Percentiles rank a stretch among this genome's conserved stretches.
phyloP scores from a whole-genome alignment of 2,797 vertebrate species.

The Pampus argenteus region DNA sequence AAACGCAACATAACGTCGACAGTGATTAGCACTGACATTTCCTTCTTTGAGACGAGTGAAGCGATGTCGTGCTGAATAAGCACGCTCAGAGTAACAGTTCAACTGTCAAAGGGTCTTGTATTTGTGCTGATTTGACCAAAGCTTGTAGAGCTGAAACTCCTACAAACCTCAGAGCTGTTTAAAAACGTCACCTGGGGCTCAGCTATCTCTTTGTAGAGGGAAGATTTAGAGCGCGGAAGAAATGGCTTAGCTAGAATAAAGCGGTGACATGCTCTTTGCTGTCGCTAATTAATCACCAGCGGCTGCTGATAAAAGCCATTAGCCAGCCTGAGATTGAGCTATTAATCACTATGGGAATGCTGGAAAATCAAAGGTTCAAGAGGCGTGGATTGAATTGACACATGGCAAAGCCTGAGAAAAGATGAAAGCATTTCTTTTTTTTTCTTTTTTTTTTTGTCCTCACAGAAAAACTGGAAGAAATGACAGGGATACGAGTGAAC shows the following conservation, averaged over 20 bases:
- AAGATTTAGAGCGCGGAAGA: constrained; percentile 51
- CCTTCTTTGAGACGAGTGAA: constrained; percentile 8
- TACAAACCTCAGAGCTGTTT: constrained; percentile 46
- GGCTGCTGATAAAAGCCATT: constrained; percentile 82
- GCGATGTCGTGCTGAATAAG: constrained; percentile 8
- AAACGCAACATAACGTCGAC: not conserved
- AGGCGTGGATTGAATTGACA: constrained; percentile 50
- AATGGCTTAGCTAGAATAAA: constrained; percentile 67
- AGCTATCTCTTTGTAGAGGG: constrained; percentile 46
- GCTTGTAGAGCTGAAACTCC: constrained; percentile 22
- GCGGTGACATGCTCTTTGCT: constrained; percentile 73
- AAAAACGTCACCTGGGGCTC: constrained; percentile 54
- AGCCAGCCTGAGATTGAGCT: constrained; percentile 74
- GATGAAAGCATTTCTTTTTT: constrained; percentile 29
- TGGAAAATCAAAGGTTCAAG: constrained; percentile 64
- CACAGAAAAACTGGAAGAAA: constrained; percentile 12
- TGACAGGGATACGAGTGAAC: constrained; percentile 2
- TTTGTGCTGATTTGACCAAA: constrained; percentile 21
- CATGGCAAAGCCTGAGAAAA: constrained; percentile 22
- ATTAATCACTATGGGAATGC: constrained; percentile 75
- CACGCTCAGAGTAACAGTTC: not conserved
- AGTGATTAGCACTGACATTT: not conserved
- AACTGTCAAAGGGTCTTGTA: constrained; percentile 16
- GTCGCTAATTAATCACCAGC: constrained; percentile 83
- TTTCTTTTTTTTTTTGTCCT: not conserved